These are phyloP conservation scores for Coptotermes formosanus DNA, from an alignment of 1,140 invertebrate genomes.

Conservation along the genomic window DNA sequence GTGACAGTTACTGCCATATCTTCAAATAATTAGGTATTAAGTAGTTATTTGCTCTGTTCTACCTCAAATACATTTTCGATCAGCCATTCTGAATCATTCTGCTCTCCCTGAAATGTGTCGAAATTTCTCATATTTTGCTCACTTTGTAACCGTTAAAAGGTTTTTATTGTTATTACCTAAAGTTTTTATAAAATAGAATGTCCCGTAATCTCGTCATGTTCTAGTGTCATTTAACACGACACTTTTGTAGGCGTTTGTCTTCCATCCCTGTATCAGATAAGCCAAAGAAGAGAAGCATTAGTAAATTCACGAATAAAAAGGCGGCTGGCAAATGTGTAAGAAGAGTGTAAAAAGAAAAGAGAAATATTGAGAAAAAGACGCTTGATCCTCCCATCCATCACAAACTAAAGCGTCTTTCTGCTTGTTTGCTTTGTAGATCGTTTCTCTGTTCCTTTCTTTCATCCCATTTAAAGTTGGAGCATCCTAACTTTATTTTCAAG, in stretches of 20 bases:
- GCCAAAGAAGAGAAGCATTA: constrained; percentile 1
- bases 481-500: not conserved
- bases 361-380: not conserved
- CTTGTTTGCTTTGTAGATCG: constrained; percentile 3
- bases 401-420: constrained; percentile 5
- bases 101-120: too few species aligned
- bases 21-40: too few species aligned
- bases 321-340: not conserved
- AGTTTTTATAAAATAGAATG: not conserved
- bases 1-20: too few species aligned
- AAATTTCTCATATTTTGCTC: too few species aligned
- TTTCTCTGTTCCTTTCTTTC: not conserved
- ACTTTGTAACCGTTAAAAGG: not conserved
- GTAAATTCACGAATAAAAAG: not conserved
- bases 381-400: constrained; percentile 14
- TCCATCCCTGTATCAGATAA: not conserved
- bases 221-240: not conserved
- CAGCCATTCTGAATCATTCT: too few species aligned
- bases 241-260: not conserved
- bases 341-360: not conserved
- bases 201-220: not conserved
- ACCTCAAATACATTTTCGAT: too few species aligned
- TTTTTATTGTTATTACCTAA: not conserved
- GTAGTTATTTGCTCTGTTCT: too few species aligned
- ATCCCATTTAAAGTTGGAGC: constrained; percentile 9